Evolutionary conservation across 2,113 vertebrate species (phyloP).

Genomic region (Ictalurus punctatus): DNA sequence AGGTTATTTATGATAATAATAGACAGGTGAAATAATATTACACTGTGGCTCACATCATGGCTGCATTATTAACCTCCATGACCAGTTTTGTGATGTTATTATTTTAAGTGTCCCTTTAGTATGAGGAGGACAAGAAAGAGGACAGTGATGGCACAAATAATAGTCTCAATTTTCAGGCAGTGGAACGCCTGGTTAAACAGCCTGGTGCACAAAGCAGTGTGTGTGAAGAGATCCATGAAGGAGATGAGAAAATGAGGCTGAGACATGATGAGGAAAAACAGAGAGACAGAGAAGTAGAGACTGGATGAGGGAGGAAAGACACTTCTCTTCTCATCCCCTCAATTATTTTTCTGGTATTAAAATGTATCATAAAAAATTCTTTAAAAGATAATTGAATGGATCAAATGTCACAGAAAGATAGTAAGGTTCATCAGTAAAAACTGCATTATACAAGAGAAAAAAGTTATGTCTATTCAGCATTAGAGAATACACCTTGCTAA

Average conservation of each 20-base stretch:
- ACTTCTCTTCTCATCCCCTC: neutral
- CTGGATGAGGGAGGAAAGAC: neutral
- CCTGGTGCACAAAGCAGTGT: neutral
- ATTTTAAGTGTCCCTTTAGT: neutral
- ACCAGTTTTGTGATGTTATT: constrained; percentile 14
- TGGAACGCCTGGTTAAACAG: neutral
- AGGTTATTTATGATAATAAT: neutral
- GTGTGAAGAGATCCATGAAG: constrained; percentile 5
- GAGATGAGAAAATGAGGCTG: neutral
- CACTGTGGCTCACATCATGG: neutral
- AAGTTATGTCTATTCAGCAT: neutral
- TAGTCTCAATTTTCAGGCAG: neutral
- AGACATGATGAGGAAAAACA: neutral
- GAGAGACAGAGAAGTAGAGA: neutral
- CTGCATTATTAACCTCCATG: constrained; percentile 1
- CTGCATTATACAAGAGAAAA: neutral
- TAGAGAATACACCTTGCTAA: neutral
- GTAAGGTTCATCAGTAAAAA: neutral
- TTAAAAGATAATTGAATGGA: neutral
- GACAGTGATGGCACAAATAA: neutral
- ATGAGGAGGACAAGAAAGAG: neutral
- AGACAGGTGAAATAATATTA: neutral
- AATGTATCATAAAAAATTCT: neutral
- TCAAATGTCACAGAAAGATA: neutral
- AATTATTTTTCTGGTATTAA: neutral